Evolutionary conservation across 2,888 invertebrate species (phyloP), one percentile per base, ranked within the genome.

Genomic region (Synanthedon andrenaeformis): DNA sequence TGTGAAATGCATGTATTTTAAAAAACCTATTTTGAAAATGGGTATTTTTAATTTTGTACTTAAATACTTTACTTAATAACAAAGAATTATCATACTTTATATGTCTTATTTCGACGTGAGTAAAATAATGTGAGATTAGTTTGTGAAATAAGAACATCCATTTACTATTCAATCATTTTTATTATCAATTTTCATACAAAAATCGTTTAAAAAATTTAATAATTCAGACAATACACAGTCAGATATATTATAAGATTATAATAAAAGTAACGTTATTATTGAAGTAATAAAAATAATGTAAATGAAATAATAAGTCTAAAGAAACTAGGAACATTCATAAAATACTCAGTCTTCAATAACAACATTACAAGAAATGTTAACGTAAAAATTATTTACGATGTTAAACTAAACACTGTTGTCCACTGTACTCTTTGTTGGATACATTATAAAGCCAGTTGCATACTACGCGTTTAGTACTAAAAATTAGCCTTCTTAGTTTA

Each of bases 141-240:
- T 14, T 45, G 45, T 45, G 49, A 66, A 71, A 69, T 67, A 78
- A 83, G 53, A 86, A 71, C 58, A 35, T 69, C 69, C 64, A 77
- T 72, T 79, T 71, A 77, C 76, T 85, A 82, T 84, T 35, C 82
- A 84, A 85, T 86, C 81, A 82, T 77, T 84, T 35, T 84, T 82
- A 84, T 85, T 85, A 81, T 80, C 10, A 35, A 78, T 83, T 78
- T 82, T 79, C 76, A 79, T 86, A 86, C 84, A 87, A 87, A 87
- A 87, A 80, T 83, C 83, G 83, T 82, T 84, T 84, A 82, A 86
- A 86, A 86, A 78, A 83, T 84, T 85, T 82, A 84, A 87, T 86
- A 87, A 86, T 79, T 79, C 67, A 69, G 86, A 87, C 86, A 77
- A 80, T 79, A 82, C 86, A 87, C 84, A 85, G 85, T 86, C 85